Percentiles rank a stretch among this genome's conserved stretches.
phyloP scores from a whole-genome alignment of 2,113 vertebrate genomes.

The Polypterus bichir region DNA sequence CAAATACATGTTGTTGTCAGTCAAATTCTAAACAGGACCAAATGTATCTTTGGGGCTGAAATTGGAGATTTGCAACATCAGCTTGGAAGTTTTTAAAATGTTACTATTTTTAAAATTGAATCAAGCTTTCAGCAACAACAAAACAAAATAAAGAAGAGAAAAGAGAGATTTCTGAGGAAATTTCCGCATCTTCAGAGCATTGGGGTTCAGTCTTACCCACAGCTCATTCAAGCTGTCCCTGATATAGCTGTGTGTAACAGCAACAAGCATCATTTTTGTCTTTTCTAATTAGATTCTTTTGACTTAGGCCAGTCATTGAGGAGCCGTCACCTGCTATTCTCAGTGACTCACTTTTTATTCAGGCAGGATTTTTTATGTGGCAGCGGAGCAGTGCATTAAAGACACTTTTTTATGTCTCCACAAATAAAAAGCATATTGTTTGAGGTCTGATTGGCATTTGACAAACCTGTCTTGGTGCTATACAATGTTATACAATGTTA shows the following conservation, averaged over 20 bases:
- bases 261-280: conserved; percentile 73
- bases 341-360: conserved; percentile 64
- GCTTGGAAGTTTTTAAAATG: too few species aligned
- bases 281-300: conserved; percentile 76
- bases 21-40: too few species aligned
- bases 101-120: too few species aligned
- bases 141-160: too few species aligned
- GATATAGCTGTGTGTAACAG: conserved; percentile 73
- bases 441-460: conserved; percentile 71
- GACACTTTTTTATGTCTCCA: conserved; percentile 78
- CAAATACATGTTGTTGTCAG: too few species aligned
- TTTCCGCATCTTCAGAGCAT: too few species aligned
- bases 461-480: conserved; percentile 71
- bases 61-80: too few species aligned
- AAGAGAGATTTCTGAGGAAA: too few species aligned
- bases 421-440: conserved; percentile 81
- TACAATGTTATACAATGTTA: conserved; percentile 71
- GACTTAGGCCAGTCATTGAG: conserved; percentile 74
- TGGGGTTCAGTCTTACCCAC: neutral
- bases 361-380: conserved; percentile 65
- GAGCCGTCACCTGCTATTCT: conserved; percentile 62
- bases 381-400: conserved; percentile 60
- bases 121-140: too few species aligned
- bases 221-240: conserved; percentile 67
- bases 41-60: too few species aligned